These are phyloP conservation scores for Bombycilla garrulus DNA, from an alignment of 2,113 vertebrate genomes.

Conservation along the genomic window DNA sequence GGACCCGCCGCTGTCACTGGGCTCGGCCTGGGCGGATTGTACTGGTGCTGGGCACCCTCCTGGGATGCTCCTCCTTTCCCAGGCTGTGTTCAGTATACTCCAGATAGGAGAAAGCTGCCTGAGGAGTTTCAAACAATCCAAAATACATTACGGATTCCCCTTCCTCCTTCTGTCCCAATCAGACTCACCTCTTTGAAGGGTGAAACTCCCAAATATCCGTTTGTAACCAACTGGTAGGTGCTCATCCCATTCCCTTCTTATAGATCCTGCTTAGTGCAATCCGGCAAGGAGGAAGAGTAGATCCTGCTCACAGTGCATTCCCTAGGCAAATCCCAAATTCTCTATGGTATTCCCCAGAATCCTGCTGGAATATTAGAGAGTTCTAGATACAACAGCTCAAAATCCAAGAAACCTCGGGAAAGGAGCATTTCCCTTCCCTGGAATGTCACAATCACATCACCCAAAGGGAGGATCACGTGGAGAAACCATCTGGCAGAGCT, in stretches of 20 bases:
- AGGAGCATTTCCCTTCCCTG: not conserved
- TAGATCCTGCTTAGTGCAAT: not conserved
- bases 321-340: not conserved
- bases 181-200: not conserved
- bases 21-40: accelerated
- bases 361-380: not conserved
- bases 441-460: not conserved
- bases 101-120: constrained; percentile 42
- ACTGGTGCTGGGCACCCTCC: not conserved
- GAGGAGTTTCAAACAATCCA: constrained; percentile 13
- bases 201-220: not conserved
- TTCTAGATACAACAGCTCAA: not conserved
- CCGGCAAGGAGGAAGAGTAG: not conserved
- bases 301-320: not conserved
- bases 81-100: not conserved
- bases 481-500: not conserved
- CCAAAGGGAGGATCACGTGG: not conserved
- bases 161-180: not conserved
- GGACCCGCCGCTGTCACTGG: accelerated
- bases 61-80: not conserved
- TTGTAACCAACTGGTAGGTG: not conserved
- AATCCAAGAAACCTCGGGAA: not conserved
- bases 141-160: constrained; percentile 6
- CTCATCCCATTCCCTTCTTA: not conserved
- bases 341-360: not conserved